These are phyloP conservation scores for Semotilus atromaculatus DNA, from an alignment of 2,797 vertebrate genomes.

Conservation along the genomic window DNA sequence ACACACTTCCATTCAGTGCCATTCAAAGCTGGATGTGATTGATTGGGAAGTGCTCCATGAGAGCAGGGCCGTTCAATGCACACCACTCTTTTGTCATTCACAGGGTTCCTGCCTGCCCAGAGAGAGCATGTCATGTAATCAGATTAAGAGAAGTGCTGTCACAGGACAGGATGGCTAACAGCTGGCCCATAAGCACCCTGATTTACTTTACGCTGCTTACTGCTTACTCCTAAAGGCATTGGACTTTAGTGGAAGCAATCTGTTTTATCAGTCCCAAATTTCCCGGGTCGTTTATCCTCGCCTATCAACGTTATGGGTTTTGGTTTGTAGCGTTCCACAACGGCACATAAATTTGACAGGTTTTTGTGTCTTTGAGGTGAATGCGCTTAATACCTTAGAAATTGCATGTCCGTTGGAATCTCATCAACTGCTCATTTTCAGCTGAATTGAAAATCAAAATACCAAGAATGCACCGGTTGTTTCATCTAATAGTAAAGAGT, in stretches of 20 bases:
- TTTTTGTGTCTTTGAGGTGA: constrained; percentile 1
- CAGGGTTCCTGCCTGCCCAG: constrained; percentile 60
- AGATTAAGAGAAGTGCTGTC: constrained; percentile 75
- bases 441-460: constrained; percentile 22
- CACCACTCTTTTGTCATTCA: constrained; percentile 78
- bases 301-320: constrained; percentile 35
- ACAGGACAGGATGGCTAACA: constrained; percentile 68
- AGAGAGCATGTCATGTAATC: constrained; percentile 68
- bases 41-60: constrained; percentile 74
- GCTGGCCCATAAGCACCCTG: constrained; percentile 60
- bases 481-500: not conserved
- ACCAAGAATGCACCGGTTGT: not conserved
- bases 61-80: constrained; percentile 75
- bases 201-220: constrained; percentile 43
- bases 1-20: constrained; percentile 50
- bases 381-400: constrained; percentile 6
- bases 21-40: constrained; percentile 68
- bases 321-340: not conserved
- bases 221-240: constrained; percentile 30
- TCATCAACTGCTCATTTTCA: constrained; percentile 18
- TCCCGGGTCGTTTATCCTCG: constrained; percentile 16
- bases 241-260: constrained; percentile 30
- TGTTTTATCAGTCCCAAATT: constrained; percentile 52
- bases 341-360: constrained; percentile 12
- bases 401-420: constrained; percentile 16